phyloP scores from a whole-genome alignment of 2,113 vertebrate species.

The Odobenus rosmarus region DNA sequence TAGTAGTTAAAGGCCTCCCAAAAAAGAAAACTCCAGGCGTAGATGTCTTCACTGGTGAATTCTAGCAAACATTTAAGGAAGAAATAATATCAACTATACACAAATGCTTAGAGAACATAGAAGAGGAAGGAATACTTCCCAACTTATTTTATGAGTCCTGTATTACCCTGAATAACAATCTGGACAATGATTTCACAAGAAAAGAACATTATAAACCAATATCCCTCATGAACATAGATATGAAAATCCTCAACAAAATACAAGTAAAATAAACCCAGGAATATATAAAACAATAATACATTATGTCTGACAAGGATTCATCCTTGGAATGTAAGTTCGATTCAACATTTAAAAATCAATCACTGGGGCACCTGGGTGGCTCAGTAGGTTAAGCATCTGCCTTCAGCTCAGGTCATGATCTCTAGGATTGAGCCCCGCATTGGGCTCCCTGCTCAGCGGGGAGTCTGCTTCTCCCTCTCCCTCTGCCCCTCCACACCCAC shows the following conservation, averaged over 20 bases:
- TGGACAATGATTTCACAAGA: background rate
- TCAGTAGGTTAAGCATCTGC: background rate
- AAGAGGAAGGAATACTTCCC: background rate
- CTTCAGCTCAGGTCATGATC: background rate
- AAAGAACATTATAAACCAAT: background rate
- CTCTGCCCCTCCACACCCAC: background rate
- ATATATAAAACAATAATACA: background rate
- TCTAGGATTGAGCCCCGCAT: background rate
- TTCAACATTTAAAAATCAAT: constrained; percentile 31
- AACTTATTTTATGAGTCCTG: background rate
- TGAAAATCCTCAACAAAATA: background rate
- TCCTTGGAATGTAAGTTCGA: background rate
- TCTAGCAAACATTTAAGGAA: background rate
- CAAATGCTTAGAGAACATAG: background rate
- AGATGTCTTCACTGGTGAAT: background rate
- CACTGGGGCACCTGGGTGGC: background rate
- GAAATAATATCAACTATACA: background rate
- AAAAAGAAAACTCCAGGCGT: background rate
- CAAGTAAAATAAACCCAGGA: background rate
- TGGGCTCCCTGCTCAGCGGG: background rate
- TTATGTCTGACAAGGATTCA: background rate
- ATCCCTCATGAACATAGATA: background rate
- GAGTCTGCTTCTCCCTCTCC: background rate
- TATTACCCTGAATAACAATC: background rate
- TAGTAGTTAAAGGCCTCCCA: background rate